Evolutionary conservation across 2,888 invertebrate genomes (phyloP), one percentile per base, ranked within the genome.

Genomic region (Dione juno): DNA sequence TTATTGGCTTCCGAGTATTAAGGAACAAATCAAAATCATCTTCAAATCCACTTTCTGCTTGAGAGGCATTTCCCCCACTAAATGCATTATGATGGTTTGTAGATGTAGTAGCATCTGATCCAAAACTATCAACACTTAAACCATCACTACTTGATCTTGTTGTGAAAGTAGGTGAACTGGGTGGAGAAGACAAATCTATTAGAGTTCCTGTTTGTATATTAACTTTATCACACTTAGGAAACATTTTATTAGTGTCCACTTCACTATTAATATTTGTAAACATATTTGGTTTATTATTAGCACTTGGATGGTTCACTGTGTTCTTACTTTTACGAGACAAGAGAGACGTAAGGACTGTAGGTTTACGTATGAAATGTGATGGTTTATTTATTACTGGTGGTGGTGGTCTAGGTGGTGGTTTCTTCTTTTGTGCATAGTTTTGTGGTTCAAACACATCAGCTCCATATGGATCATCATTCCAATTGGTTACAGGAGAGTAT

Each of bases 1-100:
- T 80, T 41, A 85, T 77, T 59, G 81, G 82, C 79, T 91, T 94
- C 79, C 89, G 88, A 74, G 92, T 84, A 76, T 88, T 88, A 6
- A 95, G 91, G 79, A 95, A 95, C 58, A 95, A 91, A 82, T 96
- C 96, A 84, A 96, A 96, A 83, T 97, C 97, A 89, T 97, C 97
- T 85, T 97, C 97, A 82, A 97, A 97, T 5, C 96, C 96, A 87
- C 96, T 96, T 82, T 96, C 96, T 54, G 95, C 95, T 82, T 96
- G 95, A 6, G 96, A 96, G 9, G 94, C 94, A 80, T 95, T 95
- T 16, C 96, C 95, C 79, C 95, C 95, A 77, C 92, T 93, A 52
- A 93, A 87, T 35, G 89, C 85, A 72, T 91, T 90, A 66, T 94
- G 94, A 77, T 95, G 94, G 65, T 90, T 93, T 6, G 92, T 93